Evolutionary conservation across 2,888 invertebrate species (phyloP), one percentile per base, ranked within the genome.

Genomic region (Sturmia bella): DNA sequence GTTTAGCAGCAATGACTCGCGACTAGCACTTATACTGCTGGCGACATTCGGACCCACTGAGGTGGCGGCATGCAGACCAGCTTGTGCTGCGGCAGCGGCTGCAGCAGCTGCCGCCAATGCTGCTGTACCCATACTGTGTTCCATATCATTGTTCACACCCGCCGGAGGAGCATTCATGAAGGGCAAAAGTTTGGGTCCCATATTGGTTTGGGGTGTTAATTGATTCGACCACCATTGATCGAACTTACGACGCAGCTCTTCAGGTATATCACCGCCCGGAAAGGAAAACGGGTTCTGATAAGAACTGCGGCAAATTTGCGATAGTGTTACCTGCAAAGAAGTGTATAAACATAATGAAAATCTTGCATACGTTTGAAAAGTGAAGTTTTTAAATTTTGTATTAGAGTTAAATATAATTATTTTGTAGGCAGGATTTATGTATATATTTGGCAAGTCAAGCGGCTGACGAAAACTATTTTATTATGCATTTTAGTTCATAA

Each of bases 161-260:
- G 89, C 84, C 0, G 88, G 85, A 1, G 90, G 89, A 1, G 89
- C 90, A 50, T 88, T 85, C 89, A 90, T 90, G 59, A 92, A 91
- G 78, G 92, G 92, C 72, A 92, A 87, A 84, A 92, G 92, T 87
- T 92, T 92, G 64, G 90, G 91, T 27, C 92, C 88, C 85, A 92
- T 92, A 48, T 92, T 89, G 68, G 92, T 89, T 87, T 92, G 91
- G 48, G 94, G 94, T 13, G 94, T 94, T 63, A 95, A 93, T 88
- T 96, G 96, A 73, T 94, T 93, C 52, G 94, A 93, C 94, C 96
- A 96, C 98, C 98, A 98, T 75, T 96, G 95, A 88, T 98, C 97
- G 91, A 98, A 98, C 89, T 96, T 96, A 79, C 96, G 93, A 27
- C 96, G 94, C 87, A 95, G 94, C 66, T 98, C 98, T 85, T 97